phyloP scores from a whole-genome alignment of 1,140 invertebrate species.

The Bombus sylvicola region DNA sequence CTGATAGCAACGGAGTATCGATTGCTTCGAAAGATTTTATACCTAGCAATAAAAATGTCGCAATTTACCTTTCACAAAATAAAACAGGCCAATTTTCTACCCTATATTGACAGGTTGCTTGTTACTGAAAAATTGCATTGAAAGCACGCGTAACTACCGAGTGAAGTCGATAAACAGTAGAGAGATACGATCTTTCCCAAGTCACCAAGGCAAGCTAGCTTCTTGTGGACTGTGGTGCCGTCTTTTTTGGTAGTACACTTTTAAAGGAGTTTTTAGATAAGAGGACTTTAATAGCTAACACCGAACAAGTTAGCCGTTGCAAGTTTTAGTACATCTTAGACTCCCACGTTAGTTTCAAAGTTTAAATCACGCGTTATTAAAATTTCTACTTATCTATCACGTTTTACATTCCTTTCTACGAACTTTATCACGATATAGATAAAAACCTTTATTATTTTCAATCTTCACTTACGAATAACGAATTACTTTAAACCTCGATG shows the following conservation, averaged over 20 bases:
- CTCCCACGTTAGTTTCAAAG: slow-evolving; percentile 37
- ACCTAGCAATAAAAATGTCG: not conserved
- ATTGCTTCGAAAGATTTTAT: not conserved
- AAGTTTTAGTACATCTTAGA: slow-evolving; percentile 33
- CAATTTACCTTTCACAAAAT: slow-evolving; percentile 24
- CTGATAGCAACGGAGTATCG: not conserved
- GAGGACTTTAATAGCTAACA: slow-evolving; percentile 70
- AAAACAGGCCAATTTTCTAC: slow-evolving; percentile 39
- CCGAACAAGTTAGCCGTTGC: slow-evolving; percentile 56
- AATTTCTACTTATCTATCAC: slow-evolving; percentile 55
- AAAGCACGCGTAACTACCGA: slow-evolving; percentile 64
- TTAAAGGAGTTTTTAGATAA: slow-evolving; percentile 77
- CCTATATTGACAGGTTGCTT: slow-evolving; percentile 16
- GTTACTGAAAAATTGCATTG: slow-evolving; percentile 55
- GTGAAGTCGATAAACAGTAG: slow-evolving; percentile 69
- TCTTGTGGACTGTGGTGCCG: slow-evolving; percentile 54
- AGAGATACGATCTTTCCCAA: slow-evolving; percentile 66
- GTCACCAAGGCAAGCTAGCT: slow-evolving; percentile 48
- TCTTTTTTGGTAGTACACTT: slow-evolving; percentile 71
- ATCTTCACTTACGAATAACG: not conserved
- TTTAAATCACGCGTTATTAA: slow-evolving; percentile 64
- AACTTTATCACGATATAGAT: not conserved
- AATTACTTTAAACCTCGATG: not conserved
- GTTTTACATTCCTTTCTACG: slow-evolving; percentile 31
- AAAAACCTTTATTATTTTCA: not conserved